Base-by-base conservation (phyloP, 2,113 vertebrate species). In the Atractosteus spatula region DNA sequence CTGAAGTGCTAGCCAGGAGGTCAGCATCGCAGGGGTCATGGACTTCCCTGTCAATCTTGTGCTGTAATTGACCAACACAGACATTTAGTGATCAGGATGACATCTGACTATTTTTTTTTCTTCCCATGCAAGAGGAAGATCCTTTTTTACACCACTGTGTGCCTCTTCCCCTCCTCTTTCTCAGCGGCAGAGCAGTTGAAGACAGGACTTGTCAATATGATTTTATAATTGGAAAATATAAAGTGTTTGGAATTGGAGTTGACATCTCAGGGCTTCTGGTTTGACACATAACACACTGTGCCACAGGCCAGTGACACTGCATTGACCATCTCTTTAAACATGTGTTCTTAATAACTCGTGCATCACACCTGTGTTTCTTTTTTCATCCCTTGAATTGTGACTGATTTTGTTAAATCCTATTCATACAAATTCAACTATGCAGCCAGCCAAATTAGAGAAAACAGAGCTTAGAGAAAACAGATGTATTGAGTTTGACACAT, bases 31-130 rank as follows among this genome's bases (percentile, higher is more conserved):
- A 89, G 89, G 90, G 86, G 85, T 89, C 86, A 85, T 51, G 47
- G 59, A 64, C 78, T 79, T 78, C 62, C 78, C 79, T 78, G 68
- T 81, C 85, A 82, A 74, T 87, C 86, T 85, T 82, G 82, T 76
- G 76, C 87, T 83, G 85, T 80, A 88, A 84, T 74, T 81, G 85
- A 85, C 81, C 84, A 78, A 79, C 73, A 68, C 74, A 79, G 81
- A 86, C 82, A 79, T 89, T 90, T 83, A 89, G 85, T 81, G 83
- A 79, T 88, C 85, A 90, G 89, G 85, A 90, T 81, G 74, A 82
- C 68, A 73, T 72, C 41, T 72, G 66, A 78, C 62, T 56, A n/a
- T 16, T 72, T 77, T 64, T 79, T 74, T 69, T 68, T 76, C 80
- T 80, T 82, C 75, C 77, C 83, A 66, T 78, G 65, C 82, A 29